These are phyloP conservation scores for Stercorarius parasiticus DNA, from an alignment of 2,113 vertebrate genomes.

Conservation along the genomic window DNA sequence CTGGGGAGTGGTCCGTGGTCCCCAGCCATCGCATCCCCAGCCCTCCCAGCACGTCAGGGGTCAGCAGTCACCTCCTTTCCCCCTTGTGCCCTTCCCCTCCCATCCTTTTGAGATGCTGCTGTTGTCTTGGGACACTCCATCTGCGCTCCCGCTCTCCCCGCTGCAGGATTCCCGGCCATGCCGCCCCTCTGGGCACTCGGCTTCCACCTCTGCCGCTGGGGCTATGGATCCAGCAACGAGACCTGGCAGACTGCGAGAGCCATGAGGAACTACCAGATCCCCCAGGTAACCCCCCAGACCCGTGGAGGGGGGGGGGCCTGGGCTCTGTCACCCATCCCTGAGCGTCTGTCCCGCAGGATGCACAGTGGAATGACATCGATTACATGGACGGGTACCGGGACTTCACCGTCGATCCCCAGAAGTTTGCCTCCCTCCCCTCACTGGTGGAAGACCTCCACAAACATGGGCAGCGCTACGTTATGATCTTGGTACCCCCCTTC, in stretches of 20 bases:
- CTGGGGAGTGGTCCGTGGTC: not conserved
- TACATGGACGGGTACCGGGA: slow-evolving; percentile 87
- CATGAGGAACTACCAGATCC: slow-evolving; percentile 79
- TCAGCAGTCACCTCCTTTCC: not conserved
- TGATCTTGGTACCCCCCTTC: slow-evolving; percentile 81
- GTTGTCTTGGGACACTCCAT: not conserved
- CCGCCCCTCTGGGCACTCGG: slow-evolving; percentile 85
- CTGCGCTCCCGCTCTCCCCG: fast-evolving
- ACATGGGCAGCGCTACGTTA: slow-evolving; percentile 63
- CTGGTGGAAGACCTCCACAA: slow-evolving; percentile 78
- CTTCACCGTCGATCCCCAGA: slow-evolving; percentile 79
- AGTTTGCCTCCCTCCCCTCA: slow-evolving; percentile 77
- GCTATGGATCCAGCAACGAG: slow-evolving; percentile 78
- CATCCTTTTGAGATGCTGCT: not conserved
- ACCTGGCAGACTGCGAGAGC: slow-evolving; percentile 82
- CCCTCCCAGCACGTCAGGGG: not conserved
- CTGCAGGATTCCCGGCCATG: slow-evolving; percentile 80
- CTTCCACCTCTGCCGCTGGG: slow-evolving; percentile 91
- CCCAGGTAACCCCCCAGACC: slow-evolving; percentile 58
- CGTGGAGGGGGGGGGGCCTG: not conserved
- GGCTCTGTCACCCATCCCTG: not conserved
- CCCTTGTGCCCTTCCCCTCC: not conserved
- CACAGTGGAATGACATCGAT: slow-evolving; percentile 80
- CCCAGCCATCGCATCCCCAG: not conserved
- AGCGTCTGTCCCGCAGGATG: slow-evolving; percentile 72